Evolutionary conservation across 2,797 vertebrate genomes (phyloP).

Genomic region (Podarcis siculus): DNA sequence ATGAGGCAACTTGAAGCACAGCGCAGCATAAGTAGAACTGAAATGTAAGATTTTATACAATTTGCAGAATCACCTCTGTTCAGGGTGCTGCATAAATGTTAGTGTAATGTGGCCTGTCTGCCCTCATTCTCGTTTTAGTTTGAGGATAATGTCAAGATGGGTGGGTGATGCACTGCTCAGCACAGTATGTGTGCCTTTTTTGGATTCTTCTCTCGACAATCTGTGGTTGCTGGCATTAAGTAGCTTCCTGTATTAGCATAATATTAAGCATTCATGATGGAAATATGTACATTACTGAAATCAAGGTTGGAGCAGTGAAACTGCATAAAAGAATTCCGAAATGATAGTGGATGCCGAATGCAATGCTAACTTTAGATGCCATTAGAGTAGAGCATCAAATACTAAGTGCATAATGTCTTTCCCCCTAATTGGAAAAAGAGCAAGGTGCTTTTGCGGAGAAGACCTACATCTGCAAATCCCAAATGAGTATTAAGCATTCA

Average conservation of each 20-base stretch:
- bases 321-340: conserved; percentile 38
- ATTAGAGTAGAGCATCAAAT: conserved; percentile 36
- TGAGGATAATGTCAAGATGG: neutral
- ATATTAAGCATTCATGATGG: conserved; percentile 47
- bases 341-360: conserved; percentile 57
- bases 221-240: conserved; percentile 33
- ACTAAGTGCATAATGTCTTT: neutral
- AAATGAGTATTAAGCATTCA: neutral
- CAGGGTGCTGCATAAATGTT: neutral
- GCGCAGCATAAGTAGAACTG: conserved; percentile 48
- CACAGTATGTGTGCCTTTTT: conserved; percentile 13
- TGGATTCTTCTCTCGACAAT: neutral
- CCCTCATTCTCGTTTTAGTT: conserved; percentile 1
- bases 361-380: conserved; percentile 59
- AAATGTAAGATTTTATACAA: conserved; percentile 9
- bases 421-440: neutral
- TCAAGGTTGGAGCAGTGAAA: conserved; percentile 23
- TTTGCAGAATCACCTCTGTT: conserved; percentile 1
- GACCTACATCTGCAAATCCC: conserved; percentile 1
- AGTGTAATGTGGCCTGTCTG: accelerated
- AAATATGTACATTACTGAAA: conserved; percentile 59
- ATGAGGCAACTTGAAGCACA: conserved; percentile 59
- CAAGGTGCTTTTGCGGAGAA: neutral
- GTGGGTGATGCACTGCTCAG: neutral
- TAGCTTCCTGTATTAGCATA: conserved; percentile 48